Evolutionary conservation across 2,113 vertebrate species (phyloP), one percentile per base, ranked within the genome.

Genomic region (Alethe diademata): DNA sequence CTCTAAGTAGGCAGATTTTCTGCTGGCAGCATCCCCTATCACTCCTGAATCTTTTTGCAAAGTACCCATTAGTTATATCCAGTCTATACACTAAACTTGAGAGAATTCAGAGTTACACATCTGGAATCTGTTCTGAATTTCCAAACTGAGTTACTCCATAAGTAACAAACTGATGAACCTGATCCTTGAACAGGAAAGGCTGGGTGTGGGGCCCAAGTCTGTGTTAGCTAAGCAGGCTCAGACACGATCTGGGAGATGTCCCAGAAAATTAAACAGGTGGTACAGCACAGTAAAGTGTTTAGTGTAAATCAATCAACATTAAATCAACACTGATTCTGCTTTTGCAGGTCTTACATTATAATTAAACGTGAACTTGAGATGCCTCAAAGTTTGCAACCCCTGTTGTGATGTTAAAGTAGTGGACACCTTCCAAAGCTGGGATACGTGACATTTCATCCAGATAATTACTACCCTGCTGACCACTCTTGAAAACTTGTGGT

Each of bases 1-100:
- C 58, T 85, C 88, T 83, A 84, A 69, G 56, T 56, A 90, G 92
- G 90, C 58, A 91, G 12, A 88, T 91, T 78, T 89, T 91, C 75
- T 93, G 60, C 90, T 88, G 64, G 86, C 45, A 57, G 78, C 42
- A 62, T 75, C 25, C 28, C 14, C 78, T 82, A 72, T 80, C 71
- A 65, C 43, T 92, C 57, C 64, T 78, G 48, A 87, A 79, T 88
- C 76, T 58, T 91, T 85, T 57, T 73, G 29, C 69, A 61, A 82
- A 88, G 50, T 81, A 43, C 62, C 78, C 36, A 5, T 64, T 91
- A 88, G 54, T 45, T 94, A 90, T 47, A 48, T 86, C 71, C 57
- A 87, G 25, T n/a, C 19, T 48, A 7, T 51, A 28, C 31, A 19
- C 42, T 75, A 42, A 70, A 78, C 54, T 71, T 43, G 53, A 81